Percentiles rank a stretch among this genome's conserved stretches.
These are phyloP conservation scores for Probosciger aterrimus DNA, from an alignment of 2,113 vertebrate genomes.

Conservation along the genomic window DNA sequence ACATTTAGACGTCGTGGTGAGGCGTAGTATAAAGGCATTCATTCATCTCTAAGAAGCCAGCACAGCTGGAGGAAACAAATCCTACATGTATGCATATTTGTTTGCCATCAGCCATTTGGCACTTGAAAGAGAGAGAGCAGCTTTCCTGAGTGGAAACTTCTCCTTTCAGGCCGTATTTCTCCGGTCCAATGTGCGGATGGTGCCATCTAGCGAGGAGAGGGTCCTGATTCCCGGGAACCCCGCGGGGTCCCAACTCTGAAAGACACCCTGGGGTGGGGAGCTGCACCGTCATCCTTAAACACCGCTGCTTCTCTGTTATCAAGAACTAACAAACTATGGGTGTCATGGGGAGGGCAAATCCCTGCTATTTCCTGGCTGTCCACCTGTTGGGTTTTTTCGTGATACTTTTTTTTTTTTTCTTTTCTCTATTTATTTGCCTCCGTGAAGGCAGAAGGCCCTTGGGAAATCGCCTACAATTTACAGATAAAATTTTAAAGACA, in stretches of 20 bases:
- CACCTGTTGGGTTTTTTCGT: no score
- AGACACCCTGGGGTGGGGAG: no score
- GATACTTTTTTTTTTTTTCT: neutral
- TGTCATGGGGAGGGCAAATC: neutral
- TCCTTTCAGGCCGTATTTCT: fast-evolving
- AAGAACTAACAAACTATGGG: neutral
- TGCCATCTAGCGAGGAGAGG: constrained; percentile 58
- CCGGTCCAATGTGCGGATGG: neutral
- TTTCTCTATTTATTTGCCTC: neutral
- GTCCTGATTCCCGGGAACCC: neutral
- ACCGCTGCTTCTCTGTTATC: fast-evolving
- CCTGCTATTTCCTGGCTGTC: neutral
- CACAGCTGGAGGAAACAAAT: neutral
- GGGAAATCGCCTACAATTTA: neutral
- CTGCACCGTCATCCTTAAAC: fast-evolving
- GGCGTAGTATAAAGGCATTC: fast-evolving
- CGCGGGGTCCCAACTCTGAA: neutral
- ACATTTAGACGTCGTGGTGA: fast-evolving
- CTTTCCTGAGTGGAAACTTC: neutral
- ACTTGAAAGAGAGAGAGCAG: neutral
- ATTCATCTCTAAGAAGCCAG: neutral
- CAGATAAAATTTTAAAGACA: neutral
- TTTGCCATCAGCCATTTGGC: neutral
- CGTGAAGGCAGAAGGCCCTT: neutral
- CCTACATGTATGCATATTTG: fast-evolving